A percentile compares a stretch with the other conserved stretches of the same genome.
Evolutionary conservation across 2,113 vertebrate species (phyloP).

Genomic region (Sinocyclocheilus anophthalmus): DNA sequence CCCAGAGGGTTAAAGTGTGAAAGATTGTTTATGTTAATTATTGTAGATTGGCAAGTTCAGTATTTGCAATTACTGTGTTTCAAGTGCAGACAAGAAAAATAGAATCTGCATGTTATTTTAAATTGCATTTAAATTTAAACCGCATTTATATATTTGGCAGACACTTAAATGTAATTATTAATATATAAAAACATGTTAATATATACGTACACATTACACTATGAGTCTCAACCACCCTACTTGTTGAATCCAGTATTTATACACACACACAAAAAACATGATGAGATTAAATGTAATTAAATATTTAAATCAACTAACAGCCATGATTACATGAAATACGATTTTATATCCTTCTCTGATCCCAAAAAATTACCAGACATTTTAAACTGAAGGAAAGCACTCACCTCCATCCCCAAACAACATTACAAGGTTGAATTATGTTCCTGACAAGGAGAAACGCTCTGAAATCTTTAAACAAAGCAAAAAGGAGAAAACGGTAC

Average conservation of each 20-base stretch:
- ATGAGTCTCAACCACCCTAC: neutral
- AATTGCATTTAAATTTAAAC: neutral
- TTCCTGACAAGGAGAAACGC: conserved; percentile 5
- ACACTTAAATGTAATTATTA: neutral
- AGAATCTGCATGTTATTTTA: neutral
- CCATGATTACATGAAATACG: neutral
- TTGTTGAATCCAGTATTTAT: neutral
- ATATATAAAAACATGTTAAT: neutral
- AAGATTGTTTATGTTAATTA: neutral
- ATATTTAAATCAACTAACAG: neutral
- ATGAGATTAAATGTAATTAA: neutral
- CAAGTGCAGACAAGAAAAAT: neutral
- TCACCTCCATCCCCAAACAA: neutral
- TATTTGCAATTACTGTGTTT: neutral
- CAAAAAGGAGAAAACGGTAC: neutral
- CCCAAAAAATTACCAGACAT: neutral
- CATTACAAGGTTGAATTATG: neutral
- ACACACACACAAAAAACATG: no score
- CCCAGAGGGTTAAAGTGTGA: neutral
- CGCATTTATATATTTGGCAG: neutral
- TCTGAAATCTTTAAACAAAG: neutral
- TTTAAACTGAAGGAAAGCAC: neutral
- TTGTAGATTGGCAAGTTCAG: neutral
- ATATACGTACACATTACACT: neutral
- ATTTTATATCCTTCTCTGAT: neutral